Conservation (phyloP, 2,888 invertebrate species). For the Phanerotoma sp. region DNA sequence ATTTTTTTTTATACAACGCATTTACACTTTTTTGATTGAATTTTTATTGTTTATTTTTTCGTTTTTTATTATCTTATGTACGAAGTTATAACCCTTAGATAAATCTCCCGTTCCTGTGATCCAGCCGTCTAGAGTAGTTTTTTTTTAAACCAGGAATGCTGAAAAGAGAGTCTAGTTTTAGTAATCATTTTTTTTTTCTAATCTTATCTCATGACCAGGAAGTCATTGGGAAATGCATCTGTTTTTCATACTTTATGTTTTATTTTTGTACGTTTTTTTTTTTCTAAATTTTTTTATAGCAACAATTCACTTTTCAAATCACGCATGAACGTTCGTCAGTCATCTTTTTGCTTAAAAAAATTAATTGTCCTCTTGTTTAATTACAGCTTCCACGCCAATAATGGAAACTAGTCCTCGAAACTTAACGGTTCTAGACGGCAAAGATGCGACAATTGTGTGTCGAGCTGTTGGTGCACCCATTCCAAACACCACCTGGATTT, state of each 20-base stretch:
- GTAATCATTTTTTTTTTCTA: constrained; percentile 3
- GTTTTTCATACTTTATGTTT: constrained; percentile 13
- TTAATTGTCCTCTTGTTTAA: constrained; percentile 28
- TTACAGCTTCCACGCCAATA: constrained; percentile 82
- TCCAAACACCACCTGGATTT: constrained; percentile 90
- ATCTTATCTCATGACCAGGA: background rate
- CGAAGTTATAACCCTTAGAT: background rate
- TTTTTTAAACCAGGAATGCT: background rate
- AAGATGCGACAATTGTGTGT: constrained; percentile 86
- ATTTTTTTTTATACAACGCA: constrained; percentile 22
- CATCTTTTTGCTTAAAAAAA: constrained; percentile 24
- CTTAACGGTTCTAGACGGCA: constrained; percentile 87
- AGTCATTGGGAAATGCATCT: constrained; percentile 8
- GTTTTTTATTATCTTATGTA: background rate
- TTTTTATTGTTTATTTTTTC: constrained; percentile 8
- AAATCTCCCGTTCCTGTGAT: background rate
- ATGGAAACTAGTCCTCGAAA: constrained; percentile 84
- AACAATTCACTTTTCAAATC: constrained; percentile 20
- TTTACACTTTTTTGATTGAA: constrained; percentile 31
- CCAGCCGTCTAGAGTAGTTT: background rate
- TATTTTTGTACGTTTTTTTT: constrained; percentile 18
- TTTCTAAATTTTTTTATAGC: constrained; percentile 13
- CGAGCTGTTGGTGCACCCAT: constrained; percentile 87
- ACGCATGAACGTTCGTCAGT: constrained; percentile 25
- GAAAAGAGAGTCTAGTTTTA: background rate